Evolutionary conservation across 2,888 invertebrate genomes (phyloP), one percentile per base, ranked within the genome.

Genomic region (Xanthorhoe designata): DNA sequence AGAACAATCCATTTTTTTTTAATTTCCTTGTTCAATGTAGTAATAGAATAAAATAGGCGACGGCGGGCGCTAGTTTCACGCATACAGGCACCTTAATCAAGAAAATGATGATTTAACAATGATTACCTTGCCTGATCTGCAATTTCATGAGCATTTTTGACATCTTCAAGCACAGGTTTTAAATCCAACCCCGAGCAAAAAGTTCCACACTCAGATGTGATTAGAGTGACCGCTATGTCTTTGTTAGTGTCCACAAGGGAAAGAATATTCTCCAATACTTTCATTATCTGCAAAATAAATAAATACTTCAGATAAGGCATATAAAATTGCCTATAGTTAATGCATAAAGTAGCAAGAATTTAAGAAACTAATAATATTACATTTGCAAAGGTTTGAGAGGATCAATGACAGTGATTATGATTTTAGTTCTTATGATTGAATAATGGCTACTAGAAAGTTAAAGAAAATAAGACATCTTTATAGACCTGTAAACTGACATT

Each of bases 181-280:
- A 98, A 95, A 87, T 98, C 97, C 71, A 98, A 92, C 29, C 98
- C 98, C 73, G 97, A 96, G 83, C 97, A 98, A 80, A 98, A 96
- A 52, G 95, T 95, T 54, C 95, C 95, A 58, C 96, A 96, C 60
- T 96, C 95, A 7, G 97, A 97, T 57, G 96, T 96, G 19, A 98
- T 84, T 72, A 97, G 90, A 65, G 98, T 97, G 1, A 95, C 94
- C 75, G 94, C 85, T 94, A 94, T 77, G 88, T 94, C 87, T 65
- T 84, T 82, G 63, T 75, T 84, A 56, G 74, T 77, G 70, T 91
- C 84, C 55, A 92, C 79, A 71, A 79, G 76, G 51, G 94, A 93
- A 66, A 98, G 87, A 13, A 96, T 96, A 64, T 95, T 94, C 60
- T 95, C 94, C 69, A 98, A 88, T 85, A 98, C 98, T 77, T 95